Evolutionary conservation across 2,888 invertebrate genomes (phyloP).

Genomic region (Aphrophora alni): DNA sequence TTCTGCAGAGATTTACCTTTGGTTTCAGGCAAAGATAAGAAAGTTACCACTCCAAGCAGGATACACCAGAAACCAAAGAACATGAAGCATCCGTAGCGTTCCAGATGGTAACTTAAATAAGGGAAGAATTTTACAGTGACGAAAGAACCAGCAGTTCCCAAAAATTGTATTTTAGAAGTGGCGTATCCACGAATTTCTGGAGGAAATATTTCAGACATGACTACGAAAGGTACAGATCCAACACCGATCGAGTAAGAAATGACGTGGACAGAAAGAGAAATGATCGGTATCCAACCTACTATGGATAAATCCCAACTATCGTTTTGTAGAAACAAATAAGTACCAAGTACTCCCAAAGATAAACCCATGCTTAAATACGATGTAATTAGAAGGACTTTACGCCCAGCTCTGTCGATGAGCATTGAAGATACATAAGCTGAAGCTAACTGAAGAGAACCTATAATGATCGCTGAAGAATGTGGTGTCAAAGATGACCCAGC

Average conservation of each 20-base stretch:
- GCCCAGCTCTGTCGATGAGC: conserved; percentile 58
- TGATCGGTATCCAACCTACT: conserved; percentile 57
- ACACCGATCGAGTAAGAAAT: conserved; percentile 59
- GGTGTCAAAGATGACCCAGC: conserved; percentile 53
- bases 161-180: conserved; percentile 58
- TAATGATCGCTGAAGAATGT: conserved; percentile 56
- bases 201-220: conserved; percentile 59
- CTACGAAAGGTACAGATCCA: conserved; percentile 59
- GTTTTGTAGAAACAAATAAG: conserved; percentile 53
- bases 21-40: conserved; percentile 59
- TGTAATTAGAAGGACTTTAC: conserved; percentile 58
- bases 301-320: conserved; percentile 35
- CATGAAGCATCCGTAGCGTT: conserved; percentile 58
- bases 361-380: conserved; percentile 56
- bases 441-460: conserved; percentile 57
- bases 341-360: conserved; percentile 53
- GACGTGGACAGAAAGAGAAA: conserved; percentile 58
- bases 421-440: conserved; percentile 52
- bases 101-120: conserved; percentile 55
- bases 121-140: conserved; percentile 58
- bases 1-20: conserved; percentile 57
- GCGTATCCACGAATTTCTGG: conserved; percentile 59
- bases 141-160: conserved; percentile 57
- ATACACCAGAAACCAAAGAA: conserved; percentile 57
- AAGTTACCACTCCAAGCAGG: conserved; percentile 54